Evolutionary conservation across 2,113 vertebrate species (phyloP).

Genomic region (Camarhynchus parvulus): DNA sequence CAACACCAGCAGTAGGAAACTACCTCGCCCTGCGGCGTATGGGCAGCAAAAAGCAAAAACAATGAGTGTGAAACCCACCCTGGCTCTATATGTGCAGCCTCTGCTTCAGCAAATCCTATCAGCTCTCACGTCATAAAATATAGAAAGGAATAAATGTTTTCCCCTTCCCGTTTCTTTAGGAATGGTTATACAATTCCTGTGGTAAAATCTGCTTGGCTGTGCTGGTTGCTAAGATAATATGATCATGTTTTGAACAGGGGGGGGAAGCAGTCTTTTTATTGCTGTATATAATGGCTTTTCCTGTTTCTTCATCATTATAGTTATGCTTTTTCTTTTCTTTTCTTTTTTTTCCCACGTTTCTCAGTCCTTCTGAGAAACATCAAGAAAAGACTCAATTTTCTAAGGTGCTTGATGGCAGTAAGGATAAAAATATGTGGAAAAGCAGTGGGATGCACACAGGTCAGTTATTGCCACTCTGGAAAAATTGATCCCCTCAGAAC

Average conservation of each 20-base stretch:
- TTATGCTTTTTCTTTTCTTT: neutral
- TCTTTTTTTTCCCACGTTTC: neutral
- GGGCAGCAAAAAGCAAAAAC: conserved; percentile 22
- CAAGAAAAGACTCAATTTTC: neutral
- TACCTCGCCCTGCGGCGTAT: neutral
- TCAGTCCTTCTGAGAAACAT: conserved; percentile 1
- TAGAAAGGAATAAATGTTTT: conserved; percentile 56
- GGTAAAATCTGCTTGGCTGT: conserved; percentile 48
- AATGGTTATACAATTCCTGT: conserved; percentile 56
- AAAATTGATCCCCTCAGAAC: neutral
- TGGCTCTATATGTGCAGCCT: neutral
- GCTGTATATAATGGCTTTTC: conserved; percentile 63
- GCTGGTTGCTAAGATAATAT: conserved; percentile 62
- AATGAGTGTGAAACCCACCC: conserved; percentile 24
- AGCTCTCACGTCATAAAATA: conserved; percentile 65
- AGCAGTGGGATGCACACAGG: neutral
- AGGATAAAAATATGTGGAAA: neutral
- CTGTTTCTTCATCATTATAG: conserved; percentile 45
- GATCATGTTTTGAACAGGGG: conserved; percentile 18
- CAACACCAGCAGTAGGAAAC: conserved; percentile 34
- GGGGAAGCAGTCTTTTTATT: conserved; percentile 58
- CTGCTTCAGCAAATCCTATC: conserved; percentile 13
- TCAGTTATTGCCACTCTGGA: neutral
- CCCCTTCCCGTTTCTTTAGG: conserved; percentile 61
- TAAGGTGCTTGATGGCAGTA: neutral